Conservation (phyloP, 1,140 invertebrate genomes). For the Pseudomyrmex gracilis region DNA sequence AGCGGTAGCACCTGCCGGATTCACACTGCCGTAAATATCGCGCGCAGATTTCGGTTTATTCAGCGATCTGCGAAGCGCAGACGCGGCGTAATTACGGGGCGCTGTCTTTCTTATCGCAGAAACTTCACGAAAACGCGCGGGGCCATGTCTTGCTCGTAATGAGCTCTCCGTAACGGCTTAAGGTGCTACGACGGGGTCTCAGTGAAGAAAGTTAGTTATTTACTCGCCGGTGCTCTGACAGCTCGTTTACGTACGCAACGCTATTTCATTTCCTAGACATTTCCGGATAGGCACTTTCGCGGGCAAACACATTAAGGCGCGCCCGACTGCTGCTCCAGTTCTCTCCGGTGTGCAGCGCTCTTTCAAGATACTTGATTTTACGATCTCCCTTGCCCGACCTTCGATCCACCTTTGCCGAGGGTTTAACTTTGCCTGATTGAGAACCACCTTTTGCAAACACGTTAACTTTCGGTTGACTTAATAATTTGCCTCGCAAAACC, state of each 20-base stretch:
- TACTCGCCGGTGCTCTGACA: conserved; percentile 70
- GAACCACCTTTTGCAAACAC: conserved; percentile 31
- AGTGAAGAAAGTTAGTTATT: conserved; percentile 79
- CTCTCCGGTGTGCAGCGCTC: conserved; percentile 6
- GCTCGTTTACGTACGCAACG: conserved; percentile 77
- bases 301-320: conserved; percentile 75
- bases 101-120: conserved; percentile 63
- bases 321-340: conserved; percentile 38
- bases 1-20: conserved; percentile 33
- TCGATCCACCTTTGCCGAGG: not conserved
- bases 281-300: conserved; percentile 66
- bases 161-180: conserved; percentile 73
- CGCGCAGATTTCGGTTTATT: conserved; percentile 66
- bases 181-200: conserved; percentile 56
- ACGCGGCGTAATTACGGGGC: conserved; percentile 64
- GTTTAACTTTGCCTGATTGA: conserved; percentile 32
- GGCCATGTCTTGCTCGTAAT: conserved; percentile 66
- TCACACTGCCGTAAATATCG: conserved; percentile 57
- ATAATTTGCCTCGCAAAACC: conserved; percentile 37
- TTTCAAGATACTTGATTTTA: conserved; percentile 60
- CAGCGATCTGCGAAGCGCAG: conserved; percentile 64
- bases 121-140: conserved; percentile 31
- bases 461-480: conserved; percentile 49
- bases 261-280: conserved; percentile 77
- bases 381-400: conserved; percentile 30